Conservation (phyloP, 2,113 vertebrate genomes). For the Scophthalmus maximus region DNA sequence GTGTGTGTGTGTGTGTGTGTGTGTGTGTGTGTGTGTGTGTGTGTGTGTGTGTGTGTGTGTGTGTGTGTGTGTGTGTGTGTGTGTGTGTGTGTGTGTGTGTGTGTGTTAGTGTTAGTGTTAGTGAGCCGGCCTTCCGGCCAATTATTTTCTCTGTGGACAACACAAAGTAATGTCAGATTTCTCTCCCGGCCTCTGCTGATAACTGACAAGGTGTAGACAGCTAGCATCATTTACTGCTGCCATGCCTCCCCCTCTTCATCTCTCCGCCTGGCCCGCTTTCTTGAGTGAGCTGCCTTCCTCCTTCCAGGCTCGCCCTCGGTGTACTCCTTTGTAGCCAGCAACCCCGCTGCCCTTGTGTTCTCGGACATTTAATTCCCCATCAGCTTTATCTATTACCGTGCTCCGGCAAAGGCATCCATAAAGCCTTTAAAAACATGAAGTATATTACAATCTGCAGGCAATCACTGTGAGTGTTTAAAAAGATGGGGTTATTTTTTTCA, state of each 20-base stretch:
- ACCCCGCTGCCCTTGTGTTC: conserved; percentile 58
- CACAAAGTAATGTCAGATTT: conserved; percentile 78
- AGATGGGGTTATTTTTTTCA: conserved; percentile 32
- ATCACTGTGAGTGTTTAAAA: background rate
- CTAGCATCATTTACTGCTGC: conserved; percentile 77
- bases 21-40: conserved; percentile 40
- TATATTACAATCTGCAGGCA: background rate
- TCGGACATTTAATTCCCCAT: conserved; percentile 43
- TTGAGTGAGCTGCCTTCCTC: conserved; percentile 58
- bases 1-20: conserved; percentile 18
- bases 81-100: conserved; percentile 16
- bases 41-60: conserved; percentile 26
- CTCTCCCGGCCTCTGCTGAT: conserved; percentile 77
- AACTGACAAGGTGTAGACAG: conserved; percentile 79
- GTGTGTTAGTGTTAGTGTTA: conserved; percentile 32
- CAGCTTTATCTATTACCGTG: conserved; percentile 25
- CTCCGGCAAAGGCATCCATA: conserved; percentile 12
- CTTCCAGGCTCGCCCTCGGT: conserved; percentile 53
- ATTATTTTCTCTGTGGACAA: conserved; percentile 77
- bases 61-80: background rate
- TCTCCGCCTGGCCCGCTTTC: conserved; percentile 59
- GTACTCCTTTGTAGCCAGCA: conserved; percentile 31
- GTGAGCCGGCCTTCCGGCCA: conserved; percentile 62
- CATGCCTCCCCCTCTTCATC: conserved; percentile 67
- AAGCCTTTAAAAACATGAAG: conserved; percentile 13